Conservation (phyloP, 92 coral and sea anemone species). For the Paramuricea clavata region DNA sequence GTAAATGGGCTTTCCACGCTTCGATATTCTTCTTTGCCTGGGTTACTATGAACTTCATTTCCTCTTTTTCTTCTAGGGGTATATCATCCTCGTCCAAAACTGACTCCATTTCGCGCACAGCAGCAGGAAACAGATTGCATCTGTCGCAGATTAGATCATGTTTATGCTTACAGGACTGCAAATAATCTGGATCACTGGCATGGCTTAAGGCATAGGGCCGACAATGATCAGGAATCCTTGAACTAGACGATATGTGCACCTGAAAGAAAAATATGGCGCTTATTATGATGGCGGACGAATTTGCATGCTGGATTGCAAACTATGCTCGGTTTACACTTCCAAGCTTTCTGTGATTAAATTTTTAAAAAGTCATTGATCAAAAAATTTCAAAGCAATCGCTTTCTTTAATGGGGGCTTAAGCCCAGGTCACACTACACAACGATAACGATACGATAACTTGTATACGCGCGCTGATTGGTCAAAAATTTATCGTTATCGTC, state of each 20-base stretch:
- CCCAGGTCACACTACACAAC: no score
- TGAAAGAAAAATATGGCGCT: neutral
- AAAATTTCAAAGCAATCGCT: neutral
- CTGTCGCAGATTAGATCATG: constrained; percentile 29
- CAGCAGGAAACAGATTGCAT: constrained; percentile 21
- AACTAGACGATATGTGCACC: constrained; percentile 24
- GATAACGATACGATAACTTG: no score
- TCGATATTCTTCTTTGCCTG: constrained; percentile 53
- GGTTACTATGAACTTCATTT: constrained; percentile 44
- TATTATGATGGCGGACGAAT: neutral
- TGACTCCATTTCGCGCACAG: constrained; percentile 7
- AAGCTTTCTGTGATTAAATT: neutral
- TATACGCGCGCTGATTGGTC: no score
- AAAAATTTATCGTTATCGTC: no score
- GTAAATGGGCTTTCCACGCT: constrained; percentile 45
- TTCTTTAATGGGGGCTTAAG: no score
- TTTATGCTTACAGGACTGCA: constrained; percentile 6
- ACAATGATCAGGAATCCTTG: constrained; percentile 35
- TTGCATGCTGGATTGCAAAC: neutral
- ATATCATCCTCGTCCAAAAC: neutral
- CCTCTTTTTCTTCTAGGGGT: constrained; percentile 34
- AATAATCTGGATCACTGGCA: constrained; percentile 7
- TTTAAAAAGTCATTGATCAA: neutral
- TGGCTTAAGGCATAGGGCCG: constrained; percentile 23
- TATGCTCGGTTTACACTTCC: neutral